Percentiles rank a stretch among this genome's conserved stretches.
phyloP scores from a whole-genome alignment of 2,113 vertebrate species.

The Percina caprodes region DNA sequence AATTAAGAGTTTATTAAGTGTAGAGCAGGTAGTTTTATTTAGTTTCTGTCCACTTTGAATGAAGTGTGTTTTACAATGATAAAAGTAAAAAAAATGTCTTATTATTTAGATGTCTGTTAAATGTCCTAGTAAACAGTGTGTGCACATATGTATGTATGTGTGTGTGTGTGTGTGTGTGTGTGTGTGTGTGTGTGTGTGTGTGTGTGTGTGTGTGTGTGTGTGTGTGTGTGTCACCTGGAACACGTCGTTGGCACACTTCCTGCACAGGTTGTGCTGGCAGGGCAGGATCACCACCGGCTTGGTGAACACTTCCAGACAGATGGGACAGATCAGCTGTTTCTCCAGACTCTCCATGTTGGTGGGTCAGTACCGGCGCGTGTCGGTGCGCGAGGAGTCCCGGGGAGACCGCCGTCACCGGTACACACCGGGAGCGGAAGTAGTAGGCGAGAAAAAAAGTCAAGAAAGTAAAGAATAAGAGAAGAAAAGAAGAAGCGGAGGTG shows the following conservation, averaged over 20 bases:
- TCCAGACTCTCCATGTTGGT: conserved; percentile 93
- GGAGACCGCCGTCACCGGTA: conserved; percentile 78
- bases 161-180: background rate
- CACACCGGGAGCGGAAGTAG: too few relatives aligned
- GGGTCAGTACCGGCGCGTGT: too few relatives aligned
- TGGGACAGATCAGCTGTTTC: conserved; percentile 97
- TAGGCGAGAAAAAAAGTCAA: too few relatives aligned
- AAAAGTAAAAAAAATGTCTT: too few relatives aligned
- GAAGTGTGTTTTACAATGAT: too few relatives aligned
- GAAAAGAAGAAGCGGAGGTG: background rate
- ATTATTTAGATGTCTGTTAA: too few relatives aligned
- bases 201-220: background rate
- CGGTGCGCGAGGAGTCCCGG: conserved; percentile 74
- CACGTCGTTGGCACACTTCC: conserved; percentile 96
- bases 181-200: background rate
- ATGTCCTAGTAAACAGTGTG: background rate
- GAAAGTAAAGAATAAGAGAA: background rate
- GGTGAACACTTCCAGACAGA: conserved; percentile 97
- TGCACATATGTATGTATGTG: background rate
- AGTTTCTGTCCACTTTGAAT: too few relatives aligned
- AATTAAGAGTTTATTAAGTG: too few relatives aligned
- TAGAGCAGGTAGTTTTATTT: too few relatives aligned
- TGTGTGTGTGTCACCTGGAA: conserved; percentile 89
- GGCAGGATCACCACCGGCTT: conserved; percentile 98
- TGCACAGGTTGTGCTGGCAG: conserved; percentile 97